Base-by-base conservation (phyloP, 1,140 invertebrate genomes). In the Sarcophaga bullata region DNA sequence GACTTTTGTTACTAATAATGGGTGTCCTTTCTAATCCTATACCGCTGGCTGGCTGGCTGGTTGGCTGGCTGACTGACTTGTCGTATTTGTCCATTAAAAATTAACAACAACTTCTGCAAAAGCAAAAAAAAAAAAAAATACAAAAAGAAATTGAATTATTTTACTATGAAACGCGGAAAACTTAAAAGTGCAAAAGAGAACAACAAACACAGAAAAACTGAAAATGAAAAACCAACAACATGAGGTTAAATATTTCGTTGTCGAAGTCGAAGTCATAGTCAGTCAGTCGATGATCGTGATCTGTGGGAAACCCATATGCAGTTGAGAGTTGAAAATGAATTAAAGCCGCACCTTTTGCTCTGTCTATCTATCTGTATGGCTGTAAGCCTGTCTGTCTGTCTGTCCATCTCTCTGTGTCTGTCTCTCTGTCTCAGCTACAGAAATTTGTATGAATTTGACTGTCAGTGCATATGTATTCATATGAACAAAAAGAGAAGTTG, bases 21-120 rank as follows among this genome's bases (percentile, higher is more conserved):
- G 17, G 62, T 68, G 62, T 78, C 75, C 75, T 78, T 78, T 78
- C 75, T 78, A 78, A 78, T 78, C 50, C 48, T 50, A 68, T 68
- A 19, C 1, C 25, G 25, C 25, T 37, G 25, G 25, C 25, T 37
- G 25, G 25, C 25, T 37, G 4, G 25, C 25, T 37, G 25, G 25
- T 4, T 37, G 25, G 25, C 25, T 37, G 25, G 25, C 25, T 37
- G 25, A 37, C 25, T 37, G 25, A 37, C 25, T 37, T 37, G 25
- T 37, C 19, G 17, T 68, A 68, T 68, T 68, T 68, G 62, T 68
- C 62, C 62, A 68, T 68, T 68, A 68, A 68, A 68, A 68, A 68
- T 68, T 50, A 78, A 50, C 75, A 78, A 52, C 73, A 76, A 49
- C 46, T 48, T 49, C 17, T 25, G 17, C 73, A 49, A 76, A 58